phyloP scores from a whole-genome alignment of 2,113 vertebrate species.

The Phalacrocorax brasilianus region DNA sequence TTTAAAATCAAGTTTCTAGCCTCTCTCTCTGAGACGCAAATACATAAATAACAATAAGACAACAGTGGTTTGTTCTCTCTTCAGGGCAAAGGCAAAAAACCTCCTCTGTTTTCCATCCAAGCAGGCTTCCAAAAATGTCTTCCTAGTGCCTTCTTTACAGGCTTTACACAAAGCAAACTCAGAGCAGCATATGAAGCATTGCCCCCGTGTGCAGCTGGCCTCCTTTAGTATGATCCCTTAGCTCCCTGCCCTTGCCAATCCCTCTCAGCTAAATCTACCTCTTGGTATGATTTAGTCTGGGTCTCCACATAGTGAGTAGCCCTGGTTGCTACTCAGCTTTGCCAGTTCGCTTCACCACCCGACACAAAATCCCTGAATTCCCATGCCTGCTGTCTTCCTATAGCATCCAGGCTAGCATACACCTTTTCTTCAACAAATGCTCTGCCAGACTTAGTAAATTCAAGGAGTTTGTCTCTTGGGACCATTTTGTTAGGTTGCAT shows the following conservation, averaged over 20 bases:
- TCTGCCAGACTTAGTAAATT: not conserved
- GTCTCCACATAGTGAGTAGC: not conserved
- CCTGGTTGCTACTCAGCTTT: not conserved
- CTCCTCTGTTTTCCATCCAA: not conserved
- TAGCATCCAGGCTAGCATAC: not conserved
- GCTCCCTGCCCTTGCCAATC: not conserved
- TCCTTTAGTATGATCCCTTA: not conserved
- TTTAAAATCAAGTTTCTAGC: not conserved
- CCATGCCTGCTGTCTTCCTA: not conserved
- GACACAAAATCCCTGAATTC: not conserved
- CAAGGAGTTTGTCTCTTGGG: not conserved
- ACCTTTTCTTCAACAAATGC: not conserved
- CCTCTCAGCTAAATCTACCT: not conserved
- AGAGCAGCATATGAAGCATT: not conserved
- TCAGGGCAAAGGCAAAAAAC: not conserved
- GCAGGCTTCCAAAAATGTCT: not conserved
- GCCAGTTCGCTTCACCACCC: not conserved
- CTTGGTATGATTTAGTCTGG: not conserved
- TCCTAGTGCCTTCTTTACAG: not conserved
- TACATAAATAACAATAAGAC: not conserved
- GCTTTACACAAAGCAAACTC: not conserved
- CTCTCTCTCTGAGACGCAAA: not conserved
- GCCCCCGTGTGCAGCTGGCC: rapidly evolving
- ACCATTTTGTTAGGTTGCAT: not conserved
- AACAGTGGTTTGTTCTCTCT: not conserved